Evolutionary conservation across 2,797 vertebrate genomes (phyloP), one percentile per base, ranked within the genome.

Genomic region (Microchirus variegatus): DNA sequence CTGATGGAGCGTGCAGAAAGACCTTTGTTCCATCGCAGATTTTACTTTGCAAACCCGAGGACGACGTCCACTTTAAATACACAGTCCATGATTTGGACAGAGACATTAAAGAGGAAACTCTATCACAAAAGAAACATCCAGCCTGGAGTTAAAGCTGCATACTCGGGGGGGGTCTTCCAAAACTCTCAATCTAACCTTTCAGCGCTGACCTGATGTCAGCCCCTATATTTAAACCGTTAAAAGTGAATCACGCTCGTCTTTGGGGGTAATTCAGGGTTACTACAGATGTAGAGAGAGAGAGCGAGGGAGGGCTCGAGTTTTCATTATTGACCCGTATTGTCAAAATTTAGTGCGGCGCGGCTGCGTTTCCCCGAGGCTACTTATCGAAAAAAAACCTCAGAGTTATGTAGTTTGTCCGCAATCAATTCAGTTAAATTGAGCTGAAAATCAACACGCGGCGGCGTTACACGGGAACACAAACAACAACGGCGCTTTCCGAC

Each of bases 381-480:
- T 70, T 82, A 86, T 84, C 7, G 72, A 81, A 65, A 67, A 80
- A 81, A 65, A 67, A 80, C 74, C 77, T 69, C 65, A 31, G 70
- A 65, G 70, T 79, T 83, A 67, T 38, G 47, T 43, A 52, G 73
- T 55, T 68, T 81, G 73, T 66, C 59, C 75, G 49, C 63, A 73
- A 82, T 89, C 80, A 80, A 83, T 89, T 84, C 16, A 9, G 55
- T 74, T 75, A 59, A 83, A 70, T 60, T 77, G 80, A 81, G 77
- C 71, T 82, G 70, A 75, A 86, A 85, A 90, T 86, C 70, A 87
- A 79, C 86, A 88, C 54, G 61, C 51, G 50, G 63, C 75, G 66
- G 46, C 16, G 68, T 52, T 68, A 63, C 64, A 76, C 55, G 66
- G 43, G 58, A 82, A 70, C 66, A 81, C 59, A 35, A 41, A 60